Evolutionary conservation across 2,888 invertebrate genomes (phyloP), one percentile per base, ranked within the genome.

Genomic region (Dryobotodes eremita): DNA sequence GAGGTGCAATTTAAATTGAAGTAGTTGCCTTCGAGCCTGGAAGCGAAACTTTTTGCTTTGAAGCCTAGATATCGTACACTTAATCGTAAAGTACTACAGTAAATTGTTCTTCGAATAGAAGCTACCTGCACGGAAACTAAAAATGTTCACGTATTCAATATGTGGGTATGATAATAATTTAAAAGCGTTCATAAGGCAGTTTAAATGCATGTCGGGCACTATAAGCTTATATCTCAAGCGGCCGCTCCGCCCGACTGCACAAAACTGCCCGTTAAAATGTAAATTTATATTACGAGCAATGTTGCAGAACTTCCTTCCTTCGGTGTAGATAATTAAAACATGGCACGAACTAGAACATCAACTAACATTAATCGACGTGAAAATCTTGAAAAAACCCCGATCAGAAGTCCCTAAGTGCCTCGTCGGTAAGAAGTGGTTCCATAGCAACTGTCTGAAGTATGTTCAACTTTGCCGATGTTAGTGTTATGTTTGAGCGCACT

Each of bases 161-260:
- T 87, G 74, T 81, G 84, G 70, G 68, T 77, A 70, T 76, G 74
- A 81, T 88, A 89, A 90, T 90, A 89, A 89, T 88, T 91, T 89
- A 78, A 91, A 91, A 91, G 83, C 87, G 81, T 91, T 91, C 91
- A 92, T 91, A 89, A 92, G 91, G 92, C 91, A 89, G 90, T 93
- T 93, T 92, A 93, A 92, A 93, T 94, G 93, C 93, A 94, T 92
- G 90, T 90, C 89, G 90, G 82, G 88, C 82, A 80, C 82, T 89
- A 86, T 80, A 84, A 87, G 80, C 88, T 88, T 91, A 92, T 92
- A 93, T 93, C 90, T 91, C 89, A 87, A 86, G 86, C 86, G 84
- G 82, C 81, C 86, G 78, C 83, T 83, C 88, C 86, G 88, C 88
- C 81, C 86, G 88, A 88, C 86, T 93, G 93, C 93, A 93, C 90